phyloP scores from a whole-genome alignment of 2,113 vertebrate genomes.

The Thryonomys swinderianus region DNA sequence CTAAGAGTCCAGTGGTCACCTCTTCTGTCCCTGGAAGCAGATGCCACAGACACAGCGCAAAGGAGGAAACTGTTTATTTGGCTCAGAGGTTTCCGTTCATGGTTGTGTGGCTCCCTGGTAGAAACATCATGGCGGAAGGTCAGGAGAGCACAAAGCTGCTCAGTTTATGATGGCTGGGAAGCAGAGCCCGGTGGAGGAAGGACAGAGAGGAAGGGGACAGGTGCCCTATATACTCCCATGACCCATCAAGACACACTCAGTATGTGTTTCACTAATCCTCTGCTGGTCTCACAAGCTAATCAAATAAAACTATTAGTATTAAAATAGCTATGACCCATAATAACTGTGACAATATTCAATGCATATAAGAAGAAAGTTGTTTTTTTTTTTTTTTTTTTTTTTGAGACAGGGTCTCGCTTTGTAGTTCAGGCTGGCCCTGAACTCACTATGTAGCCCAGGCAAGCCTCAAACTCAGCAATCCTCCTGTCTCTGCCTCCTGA shows the following conservation, averaged over 20 bases:
- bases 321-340: background rate
- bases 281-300: background rate
- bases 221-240: background rate
- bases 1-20: background rate
- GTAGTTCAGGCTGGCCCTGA: no score
- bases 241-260: background rate
- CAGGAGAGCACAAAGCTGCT: background rate
- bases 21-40: background rate
- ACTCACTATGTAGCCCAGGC: no score
- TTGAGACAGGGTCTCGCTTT: no score
- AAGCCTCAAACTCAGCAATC: no score
- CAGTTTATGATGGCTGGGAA: background rate
- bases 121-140: background rate
- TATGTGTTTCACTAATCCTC: background rate
- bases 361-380: background rate
- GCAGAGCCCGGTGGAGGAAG: background rate
- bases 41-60: background rate
- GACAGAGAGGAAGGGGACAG: background rate
- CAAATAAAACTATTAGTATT: background rate
- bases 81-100: background rate
- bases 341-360: background rate
- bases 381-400: no score
- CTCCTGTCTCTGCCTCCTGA: no score
- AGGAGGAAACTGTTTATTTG: background rate
- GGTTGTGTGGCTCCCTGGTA: background rate